Evolutionary conservation across 2,797 vertebrate species (phyloP).

Genomic region (Etheostoma perlongum): DNA sequence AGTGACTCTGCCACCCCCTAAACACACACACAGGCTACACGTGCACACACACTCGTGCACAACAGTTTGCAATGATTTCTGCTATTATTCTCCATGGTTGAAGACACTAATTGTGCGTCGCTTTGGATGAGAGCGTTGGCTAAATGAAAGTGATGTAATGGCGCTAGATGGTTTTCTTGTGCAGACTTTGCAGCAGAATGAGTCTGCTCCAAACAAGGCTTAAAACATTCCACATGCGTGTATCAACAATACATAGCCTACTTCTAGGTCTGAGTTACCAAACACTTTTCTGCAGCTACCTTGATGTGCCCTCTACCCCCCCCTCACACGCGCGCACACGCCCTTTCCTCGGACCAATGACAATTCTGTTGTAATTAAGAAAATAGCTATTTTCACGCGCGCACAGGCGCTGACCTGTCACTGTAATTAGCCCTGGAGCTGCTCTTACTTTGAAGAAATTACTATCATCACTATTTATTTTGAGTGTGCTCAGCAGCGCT

Average conservation of each 20-base stretch:
- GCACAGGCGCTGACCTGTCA: slow-evolving; percentile 40
- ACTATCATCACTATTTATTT: slow-evolving; percentile 53
- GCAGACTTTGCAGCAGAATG: neutral
- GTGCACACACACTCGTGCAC: neutral
- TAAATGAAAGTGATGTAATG: too few species aligned
- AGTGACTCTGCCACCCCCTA: slow-evolving; percentile 2
- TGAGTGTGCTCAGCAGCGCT: slow-evolving; percentile 60
- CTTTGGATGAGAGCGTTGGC: too few species aligned
- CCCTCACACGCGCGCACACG: neutral
- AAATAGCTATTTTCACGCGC: slow-evolving; percentile 51
- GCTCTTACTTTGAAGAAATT: slow-evolving; percentile 38
- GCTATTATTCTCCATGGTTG: too few species aligned
- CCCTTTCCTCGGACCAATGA: neutral
- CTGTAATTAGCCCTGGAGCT: slow-evolving; percentile 52
- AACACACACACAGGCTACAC: slow-evolving; percentile 5
- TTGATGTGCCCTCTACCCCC: neutral
- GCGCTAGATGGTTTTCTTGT: neutral
- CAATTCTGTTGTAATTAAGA: slow-evolving; percentile 45
- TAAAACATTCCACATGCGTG: neutral
- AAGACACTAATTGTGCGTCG: too few species aligned
- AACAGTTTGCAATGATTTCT: neutral
- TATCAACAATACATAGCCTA: too few species aligned
- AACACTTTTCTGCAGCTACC: slow-evolving; percentile 11
- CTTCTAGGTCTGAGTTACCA: too few species aligned
- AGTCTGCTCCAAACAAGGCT: neutral